These are phyloP conservation scores for Cyprinella venusta DNA, from an alignment of 2,797 vertebrate genomes.

Conservation along the genomic window DNA sequence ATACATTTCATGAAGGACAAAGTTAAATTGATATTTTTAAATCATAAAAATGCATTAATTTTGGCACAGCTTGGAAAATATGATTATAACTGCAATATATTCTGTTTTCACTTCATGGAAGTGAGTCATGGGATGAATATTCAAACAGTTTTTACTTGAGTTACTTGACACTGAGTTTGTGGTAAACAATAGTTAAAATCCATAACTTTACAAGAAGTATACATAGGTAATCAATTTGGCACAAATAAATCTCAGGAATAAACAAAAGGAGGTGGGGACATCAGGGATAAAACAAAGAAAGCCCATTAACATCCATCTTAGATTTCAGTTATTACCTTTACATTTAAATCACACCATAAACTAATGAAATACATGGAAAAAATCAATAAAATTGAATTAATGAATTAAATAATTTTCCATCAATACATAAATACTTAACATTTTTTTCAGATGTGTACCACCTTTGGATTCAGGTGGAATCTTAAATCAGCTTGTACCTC, in stretches of 20 bases:
- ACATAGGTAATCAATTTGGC: constrained; percentile 23
- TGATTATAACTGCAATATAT: constrained; percentile 32
- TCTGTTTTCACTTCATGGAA: constrained; percentile 49
- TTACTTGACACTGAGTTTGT: not conserved
- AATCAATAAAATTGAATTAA: not conserved
- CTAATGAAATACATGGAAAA: constrained; percentile 15
- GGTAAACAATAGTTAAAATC: not conserved
- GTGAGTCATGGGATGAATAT: constrained; percentile 46
- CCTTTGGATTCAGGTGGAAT: not conserved
- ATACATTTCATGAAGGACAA: constrained; percentile 22
- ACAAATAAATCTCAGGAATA: constrained; percentile 5
- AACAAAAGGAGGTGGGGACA: constrained; percentile 6
- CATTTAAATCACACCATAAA: constrained; percentile 24
- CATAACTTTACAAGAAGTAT: constrained; percentile 8
- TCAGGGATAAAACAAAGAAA: not conserved
- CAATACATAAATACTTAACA: constrained; percentile 8
- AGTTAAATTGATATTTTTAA: constrained; percentile 11
- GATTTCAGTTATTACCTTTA: constrained; percentile 18
- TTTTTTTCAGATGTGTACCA: constrained; percentile 26
- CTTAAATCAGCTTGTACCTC: constrained; percentile 22
- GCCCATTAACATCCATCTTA: constrained; percentile 11
- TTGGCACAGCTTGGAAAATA: constrained; percentile 30
- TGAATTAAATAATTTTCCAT: constrained; percentile 21
- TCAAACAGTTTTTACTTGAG: constrained; percentile 32
- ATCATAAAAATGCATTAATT: constrained; percentile 45